Conservation (phyloP, 1,140 invertebrate species). For the Anoplophora glabripennis region DNA sequence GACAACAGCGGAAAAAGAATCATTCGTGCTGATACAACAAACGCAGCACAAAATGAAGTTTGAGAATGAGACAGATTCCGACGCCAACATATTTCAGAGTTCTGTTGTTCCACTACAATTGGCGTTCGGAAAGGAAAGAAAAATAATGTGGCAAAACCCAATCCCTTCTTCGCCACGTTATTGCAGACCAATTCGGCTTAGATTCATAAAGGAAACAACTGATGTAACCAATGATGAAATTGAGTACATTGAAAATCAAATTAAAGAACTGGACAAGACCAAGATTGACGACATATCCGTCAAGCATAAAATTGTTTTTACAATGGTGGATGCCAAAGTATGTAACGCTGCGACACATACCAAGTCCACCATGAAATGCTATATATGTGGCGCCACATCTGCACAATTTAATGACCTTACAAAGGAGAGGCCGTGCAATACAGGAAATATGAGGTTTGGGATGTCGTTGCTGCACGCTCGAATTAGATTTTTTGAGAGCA, state of each 20-base stretch:
- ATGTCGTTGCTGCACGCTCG: too few relatives aligned
- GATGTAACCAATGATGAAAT: conserved; percentile 40
- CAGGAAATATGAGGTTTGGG: too few relatives aligned
- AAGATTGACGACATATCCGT: background rate
- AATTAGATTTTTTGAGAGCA: background rate
- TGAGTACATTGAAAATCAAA: conserved; percentile 15
- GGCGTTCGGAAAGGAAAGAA: conserved; percentile 33
- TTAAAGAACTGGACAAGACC: background rate
- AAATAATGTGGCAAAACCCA: conserved; percentile 39
- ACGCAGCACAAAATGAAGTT: conserved; percentile 42
- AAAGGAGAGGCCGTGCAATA: too few relatives aligned
- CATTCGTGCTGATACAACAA: too few relatives aligned
- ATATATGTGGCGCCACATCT: conserved; percentile 32
- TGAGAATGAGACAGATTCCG: conserved; percentile 30
- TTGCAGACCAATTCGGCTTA: conserved; percentile 39
- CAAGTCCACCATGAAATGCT: conserved; percentile 26
- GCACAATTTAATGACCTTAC: conserved; percentile 32
- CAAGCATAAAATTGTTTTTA: conserved; percentile 32
- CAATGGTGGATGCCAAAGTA: conserved; percentile 51
- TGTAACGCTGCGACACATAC: conserved; percentile 49
- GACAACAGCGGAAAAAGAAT: too few relatives aligned
- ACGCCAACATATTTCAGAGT: conserved; percentile 42
- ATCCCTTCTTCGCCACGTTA: conserved; percentile 40
- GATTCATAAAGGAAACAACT: conserved; percentile 37
- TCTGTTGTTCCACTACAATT: conserved; percentile 40